Evolutionary conservation across 2,888 invertebrate species (phyloP), one percentile per base, ranked within the genome.

Genomic region (Tricholauxania praeusta): DNA sequence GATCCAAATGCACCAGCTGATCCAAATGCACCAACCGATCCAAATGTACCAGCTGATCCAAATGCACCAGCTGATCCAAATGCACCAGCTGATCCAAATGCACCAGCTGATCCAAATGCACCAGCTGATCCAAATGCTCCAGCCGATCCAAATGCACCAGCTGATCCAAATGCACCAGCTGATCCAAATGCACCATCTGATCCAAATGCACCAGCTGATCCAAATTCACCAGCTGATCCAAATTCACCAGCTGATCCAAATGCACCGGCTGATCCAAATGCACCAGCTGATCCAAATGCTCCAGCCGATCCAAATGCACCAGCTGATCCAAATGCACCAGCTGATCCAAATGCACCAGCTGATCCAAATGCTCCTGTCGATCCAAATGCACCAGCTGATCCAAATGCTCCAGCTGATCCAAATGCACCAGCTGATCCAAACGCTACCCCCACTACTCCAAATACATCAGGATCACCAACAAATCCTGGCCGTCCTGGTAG

Each of bases 401-500:
- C 77, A 10, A 72, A 69, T n/a, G 70, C 76, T 14, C 69, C 76
- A 57, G 69, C 62, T 3, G 70, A 69, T 4, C 74, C 77, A 0
- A 74, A 73, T 28, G 69, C 71, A 28, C 75, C 78, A 51, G 69
- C 66, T 12, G 71, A 59, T 52, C 71, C 71, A 8, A 71, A 52
- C 19, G 51, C 59, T 3, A 52, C 70, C 12, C 75, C 76, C 0
- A 48, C 62, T 1, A 57, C 73, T 0, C 71, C 76, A 1, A 63
- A 73, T 0, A 73, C 70, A 10, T 71, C 76, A 0, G 70, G 70
- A 12, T 72, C 68, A 12, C 70, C 74, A 39, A 67, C 66, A 17
- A 63, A 70, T 48, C 75, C 75, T 2, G 79, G 76, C 67, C 78
- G 47, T 60, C 70, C n/a, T 75, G 75, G 51, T 74, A 80, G 3